phyloP scores from a whole-genome alignment of 2,113 vertebrate genomes.

The Falcunculus frontatus region DNA sequence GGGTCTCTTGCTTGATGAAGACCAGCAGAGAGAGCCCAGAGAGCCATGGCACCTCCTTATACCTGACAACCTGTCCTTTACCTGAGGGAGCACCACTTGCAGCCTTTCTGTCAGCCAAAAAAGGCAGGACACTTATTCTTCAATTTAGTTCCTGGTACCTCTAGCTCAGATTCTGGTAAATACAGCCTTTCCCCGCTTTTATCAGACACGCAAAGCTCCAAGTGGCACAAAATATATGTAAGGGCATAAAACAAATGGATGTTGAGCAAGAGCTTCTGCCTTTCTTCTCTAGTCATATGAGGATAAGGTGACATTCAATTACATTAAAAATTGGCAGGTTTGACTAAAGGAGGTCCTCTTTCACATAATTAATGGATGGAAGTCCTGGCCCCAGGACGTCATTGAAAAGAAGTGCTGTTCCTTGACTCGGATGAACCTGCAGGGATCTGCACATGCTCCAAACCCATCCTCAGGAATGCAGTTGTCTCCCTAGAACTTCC shows the following conservation, averaged over 20 bases:
- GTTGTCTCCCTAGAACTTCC: neutral
- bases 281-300: constrained; percentile 5
- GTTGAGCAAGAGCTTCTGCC: constrained; percentile 41
- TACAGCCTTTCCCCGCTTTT: neutral
- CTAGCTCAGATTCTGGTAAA: constrained; percentile 21
- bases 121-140: neutral
- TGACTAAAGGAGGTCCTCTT: constrained; percentile 6
- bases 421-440: neutral
- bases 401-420: neutral
- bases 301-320: constrained; percentile 58
- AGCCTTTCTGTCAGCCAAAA: neutral
- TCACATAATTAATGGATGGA: constrained; percentile 28
- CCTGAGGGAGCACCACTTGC: neutral
- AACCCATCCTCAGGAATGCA: neutral
- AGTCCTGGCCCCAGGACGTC: constrained; percentile 9
- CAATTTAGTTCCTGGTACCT: neutral
- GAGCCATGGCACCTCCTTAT: neutral
- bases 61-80: neutral
- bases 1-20: neutral
- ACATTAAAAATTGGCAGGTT: constrained; percentile 63
- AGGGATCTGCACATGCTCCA: neutral
- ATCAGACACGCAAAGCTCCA: neutral
- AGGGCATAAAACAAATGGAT: constrained; percentile 49
- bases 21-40: neutral
- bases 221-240: constrained; percentile 41